Base-by-base conservation (phyloP, 2,113 vertebrate genomes). In the Megaceryle maxima region DNA sequence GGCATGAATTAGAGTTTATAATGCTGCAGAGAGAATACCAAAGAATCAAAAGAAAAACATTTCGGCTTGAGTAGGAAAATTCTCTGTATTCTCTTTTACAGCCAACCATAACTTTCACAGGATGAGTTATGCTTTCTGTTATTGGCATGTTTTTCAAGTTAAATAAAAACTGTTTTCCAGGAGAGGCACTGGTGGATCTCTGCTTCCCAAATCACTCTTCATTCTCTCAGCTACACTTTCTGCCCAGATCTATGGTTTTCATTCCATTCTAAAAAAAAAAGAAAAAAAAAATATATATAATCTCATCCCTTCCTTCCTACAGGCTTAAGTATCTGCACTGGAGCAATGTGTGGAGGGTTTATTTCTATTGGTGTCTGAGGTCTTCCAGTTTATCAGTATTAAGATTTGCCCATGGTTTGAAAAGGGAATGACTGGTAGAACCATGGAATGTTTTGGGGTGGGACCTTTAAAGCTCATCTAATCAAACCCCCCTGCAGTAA, bases 41-140 rank as follows among this genome's bases (percentile, higher is more conserved):
- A 75, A 73, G 89, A 97, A 97, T 74, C 87, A 91, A 84, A 97
- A 97, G 95, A 86, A 94, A 97, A 97, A 96, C 92, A 94, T 97
- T 97, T 91, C 86, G 33, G 86, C 83, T 74, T 39, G 92, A 89
- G 92, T 67, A 95, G 87, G 95, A 91, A 96, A 97, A 66, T 95
- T 95, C 83, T 95, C 90, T 90, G 89, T 92, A 77, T 97, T 96
- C 95, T 96, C 28, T 95, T 97, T 97, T 95, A 94, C 78, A 97
- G 95, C 91, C 90, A 87, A 97, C 78, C 93, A 91, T 96, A 96
- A 96, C 97, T 87, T 92, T 92, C 41, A 56, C 0, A 46, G 90
- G 92, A 97, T 95, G 96, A 96, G 92, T 96, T 94, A 94, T 13
- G 35, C 70, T 90, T 79, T 97, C 87, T 97, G 90, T 89, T 92